Conservation (phyloP, 2,888 invertebrate genomes). For the Alviniconcha strummeri region DNA sequence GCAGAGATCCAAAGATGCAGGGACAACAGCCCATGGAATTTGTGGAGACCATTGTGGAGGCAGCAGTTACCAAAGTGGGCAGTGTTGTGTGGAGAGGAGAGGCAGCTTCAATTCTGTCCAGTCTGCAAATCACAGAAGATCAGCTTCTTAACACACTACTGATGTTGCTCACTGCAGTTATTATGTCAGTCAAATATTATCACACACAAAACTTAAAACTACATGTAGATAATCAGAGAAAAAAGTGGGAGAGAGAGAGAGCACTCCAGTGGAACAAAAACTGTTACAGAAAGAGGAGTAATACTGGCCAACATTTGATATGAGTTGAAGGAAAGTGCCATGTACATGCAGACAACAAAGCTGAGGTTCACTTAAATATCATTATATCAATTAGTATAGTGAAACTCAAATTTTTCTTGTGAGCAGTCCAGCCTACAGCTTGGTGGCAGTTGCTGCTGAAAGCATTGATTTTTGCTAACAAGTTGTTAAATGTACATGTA, state of each 20-base stretch:
- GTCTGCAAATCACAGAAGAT: background rate
- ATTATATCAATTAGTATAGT: too few relatives aligned
- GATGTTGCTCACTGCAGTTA: background rate
- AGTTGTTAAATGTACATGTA: too few relatives aligned
- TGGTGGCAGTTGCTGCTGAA: too few relatives aligned
- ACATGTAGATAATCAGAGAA: too few relatives aligned
- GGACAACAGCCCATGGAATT: background rate
- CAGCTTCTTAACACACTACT: constrained; percentile 14
- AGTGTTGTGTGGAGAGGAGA: background rate
- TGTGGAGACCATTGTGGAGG: background rate
- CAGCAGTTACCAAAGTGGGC: background rate
- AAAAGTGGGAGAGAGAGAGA: background rate
- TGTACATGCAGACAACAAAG: too few relatives aligned
- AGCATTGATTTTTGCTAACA: too few relatives aligned
- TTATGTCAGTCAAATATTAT: background rate
- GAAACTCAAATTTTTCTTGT: too few relatives aligned
- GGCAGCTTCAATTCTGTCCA: background rate
- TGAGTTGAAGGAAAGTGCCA: too few relatives aligned
- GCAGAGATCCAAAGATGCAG: background rate
- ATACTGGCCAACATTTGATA: too few relatives aligned
- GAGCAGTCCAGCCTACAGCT: too few relatives aligned
- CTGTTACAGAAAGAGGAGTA: background rate
- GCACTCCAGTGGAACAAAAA: background rate
- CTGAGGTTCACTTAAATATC: too few relatives aligned
- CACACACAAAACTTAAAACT: too few relatives aligned